Percentiles rank a stretch among this genome's conserved stretches.
phyloP scores from a whole-genome alignment of 2,797 vertebrate species.

The Myotis planiceps region DNA sequence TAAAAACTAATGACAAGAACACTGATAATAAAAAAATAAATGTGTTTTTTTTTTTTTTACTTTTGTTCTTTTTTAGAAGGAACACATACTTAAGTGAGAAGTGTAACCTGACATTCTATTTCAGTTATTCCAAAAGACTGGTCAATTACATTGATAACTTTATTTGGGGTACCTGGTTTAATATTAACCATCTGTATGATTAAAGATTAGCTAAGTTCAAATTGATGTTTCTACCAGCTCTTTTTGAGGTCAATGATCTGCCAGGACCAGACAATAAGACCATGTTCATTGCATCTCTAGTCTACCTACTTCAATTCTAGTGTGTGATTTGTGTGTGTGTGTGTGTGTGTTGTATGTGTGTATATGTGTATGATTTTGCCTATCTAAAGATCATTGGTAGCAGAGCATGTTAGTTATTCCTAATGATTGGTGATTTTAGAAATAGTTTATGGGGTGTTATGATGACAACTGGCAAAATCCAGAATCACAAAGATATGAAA shows the following conservation, averaged over 20 bases:
- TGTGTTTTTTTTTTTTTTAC: neutral
- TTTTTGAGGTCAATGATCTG: neutral
- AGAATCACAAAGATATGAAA: neutral
- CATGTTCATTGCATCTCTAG: neutral
- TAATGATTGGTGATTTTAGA: neutral
- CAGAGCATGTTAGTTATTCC: neutral
- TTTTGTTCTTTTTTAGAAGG: neutral
- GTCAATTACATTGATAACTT: neutral
- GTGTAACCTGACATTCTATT: neutral
- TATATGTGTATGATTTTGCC: neutral
- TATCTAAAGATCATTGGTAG: neutral
- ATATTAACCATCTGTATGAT: neutral
- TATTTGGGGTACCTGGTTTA: neutral
- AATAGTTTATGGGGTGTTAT: neutral
- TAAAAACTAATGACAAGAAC: constrained; percentile 49
- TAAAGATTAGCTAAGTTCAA: neutral
- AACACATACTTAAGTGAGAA: neutral
- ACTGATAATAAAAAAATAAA: constrained; percentile 15
- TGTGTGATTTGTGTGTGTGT: neutral
- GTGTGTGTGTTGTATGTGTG: neutral
- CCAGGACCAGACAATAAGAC: neutral
- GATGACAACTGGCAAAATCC: neutral
- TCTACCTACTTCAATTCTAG: neutral
- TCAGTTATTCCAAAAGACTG: neutral
- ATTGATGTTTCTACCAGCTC: neutral